A percentile compares a stretch with the other conserved stretches of the same genome.
These are phyloP conservation scores for Balaenoptera acutorostrata DNA, from an alignment of 2,113 vertebrate species.

Conservation along the genomic window DNA sequence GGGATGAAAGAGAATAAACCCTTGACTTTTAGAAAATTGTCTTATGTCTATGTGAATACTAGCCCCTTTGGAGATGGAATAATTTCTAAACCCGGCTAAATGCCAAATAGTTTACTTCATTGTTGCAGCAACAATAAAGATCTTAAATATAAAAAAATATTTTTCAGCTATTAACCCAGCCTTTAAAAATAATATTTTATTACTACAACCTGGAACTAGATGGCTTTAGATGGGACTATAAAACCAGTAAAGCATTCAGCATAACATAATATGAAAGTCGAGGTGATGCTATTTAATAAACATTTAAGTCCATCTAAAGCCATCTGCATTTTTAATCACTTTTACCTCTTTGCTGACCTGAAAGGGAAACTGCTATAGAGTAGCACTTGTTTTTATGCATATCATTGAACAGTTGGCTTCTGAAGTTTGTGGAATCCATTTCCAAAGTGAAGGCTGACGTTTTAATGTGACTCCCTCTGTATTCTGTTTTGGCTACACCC, in stretches of 20 bases:
- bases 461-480: not conserved
- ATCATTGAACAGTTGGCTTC: not conserved
- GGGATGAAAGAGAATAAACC: not conserved
- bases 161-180: not conserved
- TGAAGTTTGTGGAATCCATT: not conserved
- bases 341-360: not conserved
- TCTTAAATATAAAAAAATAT: not conserved
- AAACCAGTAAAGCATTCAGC: not conserved
- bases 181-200: conserved; percentile 36
- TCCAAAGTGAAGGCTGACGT: not conserved
- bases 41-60: not conserved
- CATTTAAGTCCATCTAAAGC: not conserved
- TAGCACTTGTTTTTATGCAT: not conserved
- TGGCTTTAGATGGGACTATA: not conserved
- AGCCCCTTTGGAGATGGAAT: not conserved
- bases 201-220: not conserved
- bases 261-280: not conserved
- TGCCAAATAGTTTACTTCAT: not conserved
- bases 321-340: conserved; percentile 9
- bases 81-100: not conserved
- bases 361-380: not conserved
- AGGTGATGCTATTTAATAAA: conserved; percentile 34
- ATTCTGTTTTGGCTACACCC: not conserved
- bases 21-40: not conserved
- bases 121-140: not conserved